Evolutionary conservation across 2,888 invertebrate species (phyloP).

Genomic region (Lissonota sp.): DNA sequence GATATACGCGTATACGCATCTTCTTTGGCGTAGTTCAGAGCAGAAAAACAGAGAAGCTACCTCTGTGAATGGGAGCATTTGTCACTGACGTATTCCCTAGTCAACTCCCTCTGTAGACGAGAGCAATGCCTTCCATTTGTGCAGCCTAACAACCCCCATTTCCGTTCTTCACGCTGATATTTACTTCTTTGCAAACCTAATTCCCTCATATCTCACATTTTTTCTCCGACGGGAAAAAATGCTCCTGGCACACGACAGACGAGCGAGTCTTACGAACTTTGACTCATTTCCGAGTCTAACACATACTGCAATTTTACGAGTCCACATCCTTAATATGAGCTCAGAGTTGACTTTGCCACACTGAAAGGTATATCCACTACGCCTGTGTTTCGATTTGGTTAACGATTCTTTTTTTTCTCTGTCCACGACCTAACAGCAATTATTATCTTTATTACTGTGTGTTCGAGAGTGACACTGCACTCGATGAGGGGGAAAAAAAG

Average conservation of each 20-base stretch:
- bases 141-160: conserved; percentile 75
- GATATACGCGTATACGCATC: not conserved
- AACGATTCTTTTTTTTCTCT: conserved; percentile 18
- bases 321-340: not conserved
- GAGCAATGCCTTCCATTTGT: conserved; percentile 80
- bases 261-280: not conserved
- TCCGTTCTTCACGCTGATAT: conserved; percentile 71
- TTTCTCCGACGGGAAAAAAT: conserved; percentile 70
- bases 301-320: conserved; percentile 10
- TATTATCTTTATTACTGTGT: conserved; percentile 29
- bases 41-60: conserved; percentile 39
- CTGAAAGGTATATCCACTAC: not conserved
- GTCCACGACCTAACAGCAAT: conserved; percentile 22
- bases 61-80: conserved; percentile 73
- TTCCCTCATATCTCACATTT: conserved; percentile 72
- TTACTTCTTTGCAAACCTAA: conserved; percentile 83
- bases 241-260: conserved; percentile 52
- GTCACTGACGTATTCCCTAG: conserved; percentile 71
- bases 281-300: not conserved
- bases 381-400: not conserved
- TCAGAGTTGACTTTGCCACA: not conserved
- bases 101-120: conserved; percentile 66
- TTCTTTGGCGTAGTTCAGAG: conserved; percentile 29
- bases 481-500: conserved; percentile 6
- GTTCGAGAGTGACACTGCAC: not conserved